Evolutionary conservation across 1,140 invertebrate genomes (phyloP).

Genomic region (Brachystomella parvula): DNA sequence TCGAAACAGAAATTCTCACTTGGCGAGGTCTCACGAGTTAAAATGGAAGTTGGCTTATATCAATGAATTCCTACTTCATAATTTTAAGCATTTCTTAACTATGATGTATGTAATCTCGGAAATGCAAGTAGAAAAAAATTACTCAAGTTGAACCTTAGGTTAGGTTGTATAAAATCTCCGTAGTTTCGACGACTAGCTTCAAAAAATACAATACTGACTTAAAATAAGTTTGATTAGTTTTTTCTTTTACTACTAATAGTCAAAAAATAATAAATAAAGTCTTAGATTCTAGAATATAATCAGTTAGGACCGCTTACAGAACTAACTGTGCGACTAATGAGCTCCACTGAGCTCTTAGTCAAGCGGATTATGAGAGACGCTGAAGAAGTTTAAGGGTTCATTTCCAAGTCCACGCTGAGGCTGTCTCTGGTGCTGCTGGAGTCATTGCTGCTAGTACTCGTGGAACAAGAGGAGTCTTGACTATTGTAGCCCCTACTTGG

Average conservation of each 20-base stretch:
- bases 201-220: background rate
- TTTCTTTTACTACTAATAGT: background rate
- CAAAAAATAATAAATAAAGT: background rate
- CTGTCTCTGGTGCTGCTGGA: background rate
- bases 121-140: background rate
- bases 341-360: background rate
- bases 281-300: background rate
- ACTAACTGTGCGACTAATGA: background rate
- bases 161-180: background rate
- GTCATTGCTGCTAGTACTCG: slow-evolving; percentile 7
- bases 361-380: background rate
- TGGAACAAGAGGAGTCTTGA: slow-evolving; percentile 12
- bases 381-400: background rate
- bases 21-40: too few species aligned
- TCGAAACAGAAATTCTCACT: too few species aligned
- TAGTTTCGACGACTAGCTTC: background rate
- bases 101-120: background rate
- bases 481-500: slow-evolving; percentile 26
- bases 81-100: background rate
- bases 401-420: background rate
- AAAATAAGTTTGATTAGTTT: background rate
- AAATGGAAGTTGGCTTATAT: background rate
- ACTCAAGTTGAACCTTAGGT: background rate
- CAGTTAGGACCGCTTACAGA: background rate
- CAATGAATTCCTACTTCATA: background rate